Evolutionary conservation across 2,888 invertebrate genomes (phyloP).

Genomic region (Pasiphila rectangulata): DNA sequence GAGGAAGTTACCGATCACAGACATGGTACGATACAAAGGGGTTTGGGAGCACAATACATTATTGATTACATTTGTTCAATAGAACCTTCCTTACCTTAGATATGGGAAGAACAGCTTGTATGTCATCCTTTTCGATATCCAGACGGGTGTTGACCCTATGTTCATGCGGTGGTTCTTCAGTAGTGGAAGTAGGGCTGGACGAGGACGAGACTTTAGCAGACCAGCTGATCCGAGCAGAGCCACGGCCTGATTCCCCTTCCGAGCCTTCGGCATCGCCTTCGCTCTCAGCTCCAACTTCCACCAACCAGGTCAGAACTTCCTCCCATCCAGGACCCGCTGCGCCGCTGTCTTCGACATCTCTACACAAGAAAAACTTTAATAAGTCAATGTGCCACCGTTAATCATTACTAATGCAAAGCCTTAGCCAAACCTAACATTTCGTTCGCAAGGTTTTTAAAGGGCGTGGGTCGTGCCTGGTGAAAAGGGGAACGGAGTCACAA

Average conservation of each 20-base stretch:
- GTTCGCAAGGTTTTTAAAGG: slow-evolving; percentile 40
- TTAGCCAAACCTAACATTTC: slow-evolving; percentile 37
- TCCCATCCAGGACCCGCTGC: slow-evolving; percentile 80
- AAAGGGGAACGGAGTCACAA: slow-evolving; percentile 40
- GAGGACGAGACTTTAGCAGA: slow-evolving; percentile 79
- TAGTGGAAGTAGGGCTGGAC: slow-evolving; percentile 54
- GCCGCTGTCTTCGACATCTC: slow-evolving; percentile 64
- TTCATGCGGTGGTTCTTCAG: slow-evolving; percentile 70
- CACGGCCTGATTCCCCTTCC: slow-evolving; percentile 83
- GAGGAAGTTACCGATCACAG: slow-evolving; percentile 2
- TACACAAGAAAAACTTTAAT: slow-evolving; percentile 34
- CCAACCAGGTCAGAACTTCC: slow-evolving; percentile 94
- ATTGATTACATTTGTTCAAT: slow-evolving; percentile 4
- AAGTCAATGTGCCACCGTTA: slow-evolving; percentile 18
- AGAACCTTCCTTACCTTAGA: slow-evolving; percentile 86
- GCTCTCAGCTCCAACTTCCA: slow-evolving; percentile 93
- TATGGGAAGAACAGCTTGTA: slow-evolving; percentile 95
- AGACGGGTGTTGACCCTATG: slow-evolving; percentile 89
- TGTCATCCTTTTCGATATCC: slow-evolving; percentile 95
- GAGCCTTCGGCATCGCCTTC: slow-evolving; percentile 75
- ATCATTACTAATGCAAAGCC: slow-evolving; percentile 35
- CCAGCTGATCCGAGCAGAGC: slow-evolving; percentile 93
- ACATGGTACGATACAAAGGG: not conserved
- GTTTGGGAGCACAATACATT: slow-evolving; percentile 4
- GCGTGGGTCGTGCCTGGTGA: slow-evolving; percentile 43